Evolutionary conservation across 2,888 invertebrate species (phyloP).

Genomic region (Creontiades dilutus): DNA sequence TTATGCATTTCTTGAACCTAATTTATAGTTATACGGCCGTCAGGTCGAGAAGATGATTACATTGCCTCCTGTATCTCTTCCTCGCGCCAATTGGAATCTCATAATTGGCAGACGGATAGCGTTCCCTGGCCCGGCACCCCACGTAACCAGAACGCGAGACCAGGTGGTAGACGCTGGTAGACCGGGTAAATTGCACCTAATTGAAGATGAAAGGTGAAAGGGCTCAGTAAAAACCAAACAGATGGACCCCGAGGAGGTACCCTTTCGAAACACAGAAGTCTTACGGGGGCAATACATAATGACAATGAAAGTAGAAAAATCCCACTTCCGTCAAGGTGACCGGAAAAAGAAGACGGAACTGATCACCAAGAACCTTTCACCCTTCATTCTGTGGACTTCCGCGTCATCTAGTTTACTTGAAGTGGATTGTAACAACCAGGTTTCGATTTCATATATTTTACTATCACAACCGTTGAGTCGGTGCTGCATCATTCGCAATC

Average conservation of each 20-base stretch:
- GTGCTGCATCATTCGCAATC: not conserved
- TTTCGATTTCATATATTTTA: slow-evolving; percentile 18
- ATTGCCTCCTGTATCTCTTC: not conserved
- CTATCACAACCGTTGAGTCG: not conserved
- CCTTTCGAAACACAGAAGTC: slow-evolving; percentile 34
- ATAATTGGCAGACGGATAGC: not conserved
- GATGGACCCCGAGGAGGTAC: not conserved
- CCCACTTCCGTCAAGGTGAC: slow-evolving; percentile 33
- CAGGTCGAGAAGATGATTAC: slow-evolving; percentile 14
- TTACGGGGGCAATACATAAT: not conserved
- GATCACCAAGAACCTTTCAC: not conserved
- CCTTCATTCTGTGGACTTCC: not conserved
- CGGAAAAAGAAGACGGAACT: slow-evolving; percentile 4
- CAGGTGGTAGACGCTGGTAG: not conserved
- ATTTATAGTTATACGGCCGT: not conserved
- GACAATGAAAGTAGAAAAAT: slow-evolving; percentile 50
- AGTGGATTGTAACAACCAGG: not conserved
- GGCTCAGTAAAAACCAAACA: slow-evolving; percentile 9
- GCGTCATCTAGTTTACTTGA: not conserved
- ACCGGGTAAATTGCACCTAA: slow-evolving; percentile 25
- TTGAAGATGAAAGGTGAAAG: slow-evolving; percentile 21
- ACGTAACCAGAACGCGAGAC: slow-evolving; percentile 13
- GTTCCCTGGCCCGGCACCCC: not conserved
- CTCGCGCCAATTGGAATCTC: not conserved
- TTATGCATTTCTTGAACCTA: not conserved